Conservation (phyloP, 2,113 vertebrate genomes). For the Thryonomys swinderianus region DNA sequence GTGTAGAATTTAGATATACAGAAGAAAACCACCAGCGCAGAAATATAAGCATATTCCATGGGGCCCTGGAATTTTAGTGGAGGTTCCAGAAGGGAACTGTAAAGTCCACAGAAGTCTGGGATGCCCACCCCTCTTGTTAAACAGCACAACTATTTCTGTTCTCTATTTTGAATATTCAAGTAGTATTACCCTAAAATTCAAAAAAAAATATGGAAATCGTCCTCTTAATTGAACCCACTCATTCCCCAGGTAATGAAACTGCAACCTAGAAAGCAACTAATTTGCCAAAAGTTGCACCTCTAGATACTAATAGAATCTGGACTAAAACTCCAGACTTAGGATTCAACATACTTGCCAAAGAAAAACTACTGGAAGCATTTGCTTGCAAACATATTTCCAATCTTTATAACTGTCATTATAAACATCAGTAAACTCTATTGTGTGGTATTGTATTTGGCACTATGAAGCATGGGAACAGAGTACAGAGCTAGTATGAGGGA, state of each 20-base stretch:
- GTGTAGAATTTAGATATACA: not conserved
- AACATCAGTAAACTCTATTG: not conserved
- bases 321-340: not conserved
- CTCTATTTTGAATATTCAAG: not conserved
- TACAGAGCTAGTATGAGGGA: not conserved
- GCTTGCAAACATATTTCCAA: not conserved
- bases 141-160: not conserved
- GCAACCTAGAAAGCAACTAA: not conserved
- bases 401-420: not conserved
- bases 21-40: not conserved
- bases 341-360: not conserved
- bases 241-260: not conserved
- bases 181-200: not conserved
- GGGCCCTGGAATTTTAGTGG: not conserved
- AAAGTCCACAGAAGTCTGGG: not conserved
- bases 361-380: slow-evolving; percentile 8
- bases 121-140: not conserved
- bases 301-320: not conserved
- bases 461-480: not conserved
- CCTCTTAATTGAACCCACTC: not conserved
- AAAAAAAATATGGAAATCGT: not conserved
- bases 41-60: not conserved
- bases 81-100: not conserved
- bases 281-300: not conserved
- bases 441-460: not conserved